Conservation (phyloP, 2,797 vertebrate genomes). For the Neostethus bicornis region DNA sequence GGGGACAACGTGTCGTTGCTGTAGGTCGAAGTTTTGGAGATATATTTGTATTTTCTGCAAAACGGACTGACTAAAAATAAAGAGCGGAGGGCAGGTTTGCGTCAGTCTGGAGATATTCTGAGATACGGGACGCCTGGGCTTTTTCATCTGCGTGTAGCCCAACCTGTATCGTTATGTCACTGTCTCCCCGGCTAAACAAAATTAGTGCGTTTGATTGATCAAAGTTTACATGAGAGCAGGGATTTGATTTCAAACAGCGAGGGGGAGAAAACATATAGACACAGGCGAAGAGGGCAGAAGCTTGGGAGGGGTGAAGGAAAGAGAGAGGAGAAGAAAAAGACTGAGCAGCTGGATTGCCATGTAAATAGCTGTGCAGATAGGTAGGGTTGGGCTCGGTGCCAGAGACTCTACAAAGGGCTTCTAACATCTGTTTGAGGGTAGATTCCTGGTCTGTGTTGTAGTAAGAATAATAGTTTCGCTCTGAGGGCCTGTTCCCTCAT, state of each 20-base stretch:
- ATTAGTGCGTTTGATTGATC: constrained; percentile 78
- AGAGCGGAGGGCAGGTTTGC: constrained; percentile 56
- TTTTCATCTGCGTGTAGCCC: constrained; percentile 67
- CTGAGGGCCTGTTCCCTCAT: constrained; percentile 76
- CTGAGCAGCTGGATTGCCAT: constrained; percentile 89
- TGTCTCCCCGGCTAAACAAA: constrained; percentile 75
- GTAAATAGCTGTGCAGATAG: constrained; percentile 97
- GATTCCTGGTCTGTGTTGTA: constrained; percentile 85
- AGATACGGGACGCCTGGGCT: constrained; percentile 70
- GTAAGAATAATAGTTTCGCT: constrained; percentile 82
- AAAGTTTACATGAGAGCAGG: constrained; percentile 73
- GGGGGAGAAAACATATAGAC: constrained; percentile 39
- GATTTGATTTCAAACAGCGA: constrained; percentile 74
- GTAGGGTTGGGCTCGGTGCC: constrained; percentile 88
- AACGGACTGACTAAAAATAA: constrained; percentile 63
- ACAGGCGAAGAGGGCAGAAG: constrained; percentile 31
- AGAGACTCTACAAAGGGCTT: constrained; percentile 89
- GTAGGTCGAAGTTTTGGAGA: constrained; percentile 50
- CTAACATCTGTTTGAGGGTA: constrained; percentile 93
- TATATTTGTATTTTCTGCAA: constrained; percentile 64
- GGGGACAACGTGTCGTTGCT: constrained; percentile 60
- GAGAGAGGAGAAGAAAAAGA: constrained; percentile 45
- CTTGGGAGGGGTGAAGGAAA: constrained; percentile 33
- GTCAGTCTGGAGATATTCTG: constrained; percentile 68
- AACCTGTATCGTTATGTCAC: constrained; percentile 70